Conservation (phyloP, 35 echinoderm and acorn worm species). For the Strongylocentrotus purpuratus region DNA sequence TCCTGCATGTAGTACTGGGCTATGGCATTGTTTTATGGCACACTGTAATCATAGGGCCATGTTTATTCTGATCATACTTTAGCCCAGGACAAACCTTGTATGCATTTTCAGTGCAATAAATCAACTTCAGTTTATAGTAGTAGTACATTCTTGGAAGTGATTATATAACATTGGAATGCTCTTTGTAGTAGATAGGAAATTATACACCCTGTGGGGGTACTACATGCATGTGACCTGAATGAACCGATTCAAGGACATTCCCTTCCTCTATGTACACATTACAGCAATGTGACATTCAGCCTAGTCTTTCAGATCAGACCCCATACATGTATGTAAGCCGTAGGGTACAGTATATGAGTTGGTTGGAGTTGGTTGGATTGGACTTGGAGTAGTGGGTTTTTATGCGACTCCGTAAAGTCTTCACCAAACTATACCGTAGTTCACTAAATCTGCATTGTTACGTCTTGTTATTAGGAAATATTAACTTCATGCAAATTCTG, state of each 20-base stretch:
- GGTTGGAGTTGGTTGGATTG: too few species aligned
- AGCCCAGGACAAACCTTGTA: neutral
- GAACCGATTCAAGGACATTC: neutral
- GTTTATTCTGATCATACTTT: too few species aligned
- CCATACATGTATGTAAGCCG: neutral
- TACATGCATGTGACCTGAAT: neutral
- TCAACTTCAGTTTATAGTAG: neutral
- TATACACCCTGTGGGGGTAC: neutral
- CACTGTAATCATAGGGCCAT: too few species aligned
- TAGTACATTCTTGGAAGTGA: neutral
- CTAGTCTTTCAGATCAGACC: neutral
- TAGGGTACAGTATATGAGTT: neutral
- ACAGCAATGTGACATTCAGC: neutral
- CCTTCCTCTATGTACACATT: constrained; percentile 2
- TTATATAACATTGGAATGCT: constrained; percentile 4
- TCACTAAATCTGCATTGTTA: too few species aligned
- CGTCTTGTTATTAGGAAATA: too few species aligned
- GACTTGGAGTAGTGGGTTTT: too few species aligned
- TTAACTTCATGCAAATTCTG: too few species aligned
- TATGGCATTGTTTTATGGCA: too few species aligned
- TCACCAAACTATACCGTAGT: too few species aligned
- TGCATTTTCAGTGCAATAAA: neutral
- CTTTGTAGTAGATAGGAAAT: neutral
- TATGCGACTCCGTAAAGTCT: neutral
- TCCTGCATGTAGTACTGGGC: too few species aligned